phyloP scores from a whole-genome alignment of 2,113 vertebrate genomes.

The Pionites leucogaster region DNA sequence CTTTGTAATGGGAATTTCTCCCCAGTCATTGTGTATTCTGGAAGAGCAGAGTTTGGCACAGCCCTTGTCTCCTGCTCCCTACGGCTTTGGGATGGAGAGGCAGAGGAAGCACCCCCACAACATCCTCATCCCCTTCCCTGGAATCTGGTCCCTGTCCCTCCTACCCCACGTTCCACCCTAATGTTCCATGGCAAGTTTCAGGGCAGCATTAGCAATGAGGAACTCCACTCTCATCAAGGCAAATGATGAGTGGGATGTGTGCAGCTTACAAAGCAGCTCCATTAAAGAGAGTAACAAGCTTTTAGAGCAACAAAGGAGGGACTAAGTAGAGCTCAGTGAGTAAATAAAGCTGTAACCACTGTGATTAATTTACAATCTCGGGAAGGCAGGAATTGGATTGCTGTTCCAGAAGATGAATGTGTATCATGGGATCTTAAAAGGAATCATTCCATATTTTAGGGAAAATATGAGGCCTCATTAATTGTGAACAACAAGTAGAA shows the following conservation, averaged over 20 bases:
- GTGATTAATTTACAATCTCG: conserved; percentile 76
- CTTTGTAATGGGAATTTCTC: not conserved
- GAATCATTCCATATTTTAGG: conserved; percentile 18
- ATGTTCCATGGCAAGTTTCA: conserved; percentile 43
- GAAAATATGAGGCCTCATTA: conserved; percentile 8
- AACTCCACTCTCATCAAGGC: conserved; percentile 74
- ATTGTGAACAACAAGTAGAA: conserved; percentile 28
- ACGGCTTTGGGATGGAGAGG: not conserved
- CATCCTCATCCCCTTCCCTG: accelerated
- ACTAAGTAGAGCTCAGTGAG: conserved; percentile 71
- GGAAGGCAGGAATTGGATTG: conserved; percentile 68
- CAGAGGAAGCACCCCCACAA: not conserved
- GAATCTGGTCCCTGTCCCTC: not conserved
- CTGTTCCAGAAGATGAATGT: conserved; percentile 60
- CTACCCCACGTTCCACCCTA: not conserved
- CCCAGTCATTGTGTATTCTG: accelerated
- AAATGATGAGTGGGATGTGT: conserved; percentile 74
- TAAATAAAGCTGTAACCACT: conserved; percentile 81
- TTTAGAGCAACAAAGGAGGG: conserved; percentile 72
- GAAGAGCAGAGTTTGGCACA: not conserved
- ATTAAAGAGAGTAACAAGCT: conserved; percentile 77
- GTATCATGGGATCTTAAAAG: conserved; percentile 36
- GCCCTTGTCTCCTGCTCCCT: not conserved
- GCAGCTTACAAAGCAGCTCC: conserved; percentile 71
- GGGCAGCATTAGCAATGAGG: conserved; percentile 70